Base-by-base conservation (phyloP, 2,797 vertebrate genomes). In the Diplodus puntazzo region DNA sequence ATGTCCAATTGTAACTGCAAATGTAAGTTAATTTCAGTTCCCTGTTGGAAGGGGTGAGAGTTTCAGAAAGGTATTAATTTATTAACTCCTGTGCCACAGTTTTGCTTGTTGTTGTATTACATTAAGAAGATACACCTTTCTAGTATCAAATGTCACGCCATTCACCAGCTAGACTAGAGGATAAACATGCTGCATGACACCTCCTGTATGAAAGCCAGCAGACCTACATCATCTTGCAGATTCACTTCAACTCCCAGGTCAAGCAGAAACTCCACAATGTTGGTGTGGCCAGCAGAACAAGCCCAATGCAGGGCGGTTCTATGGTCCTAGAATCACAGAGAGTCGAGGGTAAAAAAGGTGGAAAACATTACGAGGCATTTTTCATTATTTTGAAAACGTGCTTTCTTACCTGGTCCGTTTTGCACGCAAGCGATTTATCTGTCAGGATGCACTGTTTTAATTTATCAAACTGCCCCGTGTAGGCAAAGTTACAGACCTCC, bases 241-340 rank as follows among this genome's bases (percentile, higher is more conserved):
- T 96, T 93, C 55, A 99, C 96, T 12, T 98, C 97, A 62, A 96
- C 97, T 59, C 96, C 97, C 66, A 98, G 86, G 18, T 95, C 91
- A 2, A 99, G 88, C 54, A 99, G 95, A 65, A 98, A 97, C 25
- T 96, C 92, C 11, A 96, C 97, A 53, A 99, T 95, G 20, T 96
- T 84, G 12, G 93, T 92, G 92, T 97, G 97, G 48, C 98, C 98
- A 0, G 98, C 98, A 25, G 98, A 99, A 82, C 98, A 99, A 7
- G 98, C 97, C 98, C 98, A 99, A 71, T 99, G 98, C 39, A 99
- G 93, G 1, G 96, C 96, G 6, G 97, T 98, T 63, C 98, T 95
- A 5, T 90, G 88, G 90, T 97, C 98, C 98, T 96, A 87, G 30
- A 84, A 81, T 2, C 0, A 73, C 18, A 83, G 0, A 17, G 9